Evolutionary conservation across 2,113 vertebrate genomes (phyloP), one percentile per base, ranked within the genome.

Genomic region (Oreocharis arfaki): DNA sequence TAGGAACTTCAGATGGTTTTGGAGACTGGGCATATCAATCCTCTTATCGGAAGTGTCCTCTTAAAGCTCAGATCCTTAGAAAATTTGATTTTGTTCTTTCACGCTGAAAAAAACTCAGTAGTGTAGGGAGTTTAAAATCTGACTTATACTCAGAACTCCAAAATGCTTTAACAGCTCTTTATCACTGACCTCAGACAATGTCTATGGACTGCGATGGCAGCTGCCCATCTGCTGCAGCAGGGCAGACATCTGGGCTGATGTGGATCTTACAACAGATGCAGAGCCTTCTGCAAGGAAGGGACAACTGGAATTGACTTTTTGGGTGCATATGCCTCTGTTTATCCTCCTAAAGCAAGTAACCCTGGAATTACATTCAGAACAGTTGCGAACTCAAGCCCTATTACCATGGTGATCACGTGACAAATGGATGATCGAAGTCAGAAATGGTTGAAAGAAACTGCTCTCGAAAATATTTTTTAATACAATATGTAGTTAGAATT

Each of bases 391-490:
- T 90, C 53, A 47, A 74, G 21, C 49, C 22, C 47, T 17, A 15
- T 85, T 73, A 28, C 42, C 46, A 1, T 35, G 32, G 28, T 95
- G 75, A 60, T 83, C 42, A 33, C 32, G 22, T 56, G 41, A 71
- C 80, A n/a, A 28, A 23, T 13, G 49, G 69, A 57, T 37, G 55
- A 13, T 84, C 93, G 63, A 74, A 71, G 68, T 61, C 32, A 41
- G 61, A 89, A 89, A 35, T 30, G 22, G 46, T 83, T 79, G 53
- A 71, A 76, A 91, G 81, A 83, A 89, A 83, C 79, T 69, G 27
- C 70, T 95, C 46, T 97, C 26, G 5, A 67, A 84, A 89, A 33
- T 86, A 55, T 39, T 93, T 90, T 91, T 94, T 46, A 44, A 76
- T 42, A 78, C 90, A 95, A 69, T 52, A 26, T 4, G 0, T 55